Evolutionary conservation across 2,113 vertebrate genomes (phyloP).

Genomic region (Saguinus midas): DNA sequence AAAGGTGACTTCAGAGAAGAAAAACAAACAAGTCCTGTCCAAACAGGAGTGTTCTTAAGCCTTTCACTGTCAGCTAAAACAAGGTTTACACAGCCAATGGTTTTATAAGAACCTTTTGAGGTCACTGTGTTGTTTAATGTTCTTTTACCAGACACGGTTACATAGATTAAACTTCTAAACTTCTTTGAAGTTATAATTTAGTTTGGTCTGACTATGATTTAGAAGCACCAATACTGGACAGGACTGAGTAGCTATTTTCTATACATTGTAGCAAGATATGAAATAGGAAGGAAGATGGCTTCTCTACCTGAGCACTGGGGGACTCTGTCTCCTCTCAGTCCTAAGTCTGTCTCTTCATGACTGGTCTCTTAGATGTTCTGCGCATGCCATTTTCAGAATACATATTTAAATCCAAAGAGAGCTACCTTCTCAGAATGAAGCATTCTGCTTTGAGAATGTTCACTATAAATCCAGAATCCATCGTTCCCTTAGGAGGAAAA

Average conservation of each 20-base stretch:
- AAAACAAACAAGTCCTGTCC: not conserved
- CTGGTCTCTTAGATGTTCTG: accelerated
- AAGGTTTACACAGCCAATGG: not conserved
- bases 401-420: not conserved
- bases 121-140: not conserved
- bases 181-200: not conserved
- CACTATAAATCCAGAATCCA: not conserved
- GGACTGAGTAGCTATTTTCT: not conserved
- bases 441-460: not conserved
- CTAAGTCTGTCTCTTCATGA: accelerated
- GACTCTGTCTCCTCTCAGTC: not conserved
- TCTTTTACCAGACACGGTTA: not conserved
- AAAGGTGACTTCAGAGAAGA: not conserved
- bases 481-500: not conserved
- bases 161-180: not conserved
- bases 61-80: not conserved
- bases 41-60: not conserved
- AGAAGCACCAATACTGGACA: not conserved
- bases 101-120: not conserved
- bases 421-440: not conserved
- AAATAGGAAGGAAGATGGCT: not conserved
- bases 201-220: not conserved
- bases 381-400: not conserved
- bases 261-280: too few relatives aligned
- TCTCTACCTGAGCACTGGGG: not conserved